Base-by-base conservation (phyloP, 2,888 invertebrate species). In the Microctonus brassicae region DNA sequence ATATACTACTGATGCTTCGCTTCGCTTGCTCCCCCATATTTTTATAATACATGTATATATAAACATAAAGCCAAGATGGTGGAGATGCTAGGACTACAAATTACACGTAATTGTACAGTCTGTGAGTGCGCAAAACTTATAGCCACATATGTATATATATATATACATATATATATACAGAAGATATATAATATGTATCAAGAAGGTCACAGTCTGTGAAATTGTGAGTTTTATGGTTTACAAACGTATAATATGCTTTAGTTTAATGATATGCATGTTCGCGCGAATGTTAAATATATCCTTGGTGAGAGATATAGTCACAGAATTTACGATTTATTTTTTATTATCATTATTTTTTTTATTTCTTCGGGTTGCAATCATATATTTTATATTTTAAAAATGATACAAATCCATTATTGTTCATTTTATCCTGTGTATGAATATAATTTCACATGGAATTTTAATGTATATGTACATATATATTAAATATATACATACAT, bases 221-320 rank as follows among this genome's bases (percentile, higher is more conserved):
- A 81, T 81, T 80, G 81, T 78, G 80, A 82, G 84, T 83, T 83
- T 82, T 81, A 81, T 80, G 82, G 82, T 81, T 82, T 81, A 79
- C 79, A 79, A 81, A 80, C 80, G 78, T 58, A 58, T 55, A 52
- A 47, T 47, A 47, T 17, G 17, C 47, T 47, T 47, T 47, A 47
- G 47, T 47, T 47, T 47, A 47, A 47, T 47, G 47, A 47, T 47
- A 47, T 47, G 47, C 47, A 47, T 47, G 47, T 47, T 47, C 17
- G 47, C 47, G 47, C 47, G 47, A 47, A 47, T 47, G 47, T 47
- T 47, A 47, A 47, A 47, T 47, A 47, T 47, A 47, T 47, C 47
- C 47, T 47, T 47, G 47, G 47, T 47, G 47, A 47, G 47, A 47
- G 47, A 47, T 47, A 47, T 47, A 47, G 47, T 47, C 47, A 17